Evolutionary conservation across 2,113 vertebrate species (phyloP).

Genomic region (Centropus unirufus): DNA sequence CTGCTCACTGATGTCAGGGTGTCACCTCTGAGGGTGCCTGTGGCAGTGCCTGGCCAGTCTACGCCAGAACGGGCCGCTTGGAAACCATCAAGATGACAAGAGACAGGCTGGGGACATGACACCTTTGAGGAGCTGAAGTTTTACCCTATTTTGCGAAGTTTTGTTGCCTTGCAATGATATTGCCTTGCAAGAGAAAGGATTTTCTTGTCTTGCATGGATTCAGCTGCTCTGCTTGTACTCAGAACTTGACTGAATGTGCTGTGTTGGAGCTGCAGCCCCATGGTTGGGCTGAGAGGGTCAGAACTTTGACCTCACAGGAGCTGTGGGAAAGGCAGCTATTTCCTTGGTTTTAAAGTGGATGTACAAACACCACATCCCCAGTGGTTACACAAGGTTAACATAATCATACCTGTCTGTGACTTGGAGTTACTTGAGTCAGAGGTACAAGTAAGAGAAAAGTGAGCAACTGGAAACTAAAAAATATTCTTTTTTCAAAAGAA

Average conservation of each 20-base stretch:
- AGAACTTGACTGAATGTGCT: neutral
- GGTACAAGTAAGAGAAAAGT: neutral
- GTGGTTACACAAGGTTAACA: neutral
- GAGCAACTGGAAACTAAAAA: neutral
- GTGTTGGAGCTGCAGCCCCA: neutral
- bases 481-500: too few species aligned
- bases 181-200: neutral
- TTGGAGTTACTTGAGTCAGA: neutral
- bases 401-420: neutral
- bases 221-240: neutral
- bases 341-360: neutral
- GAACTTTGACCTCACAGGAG: neutral
- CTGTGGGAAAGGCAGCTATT: neutral
- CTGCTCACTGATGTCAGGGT: rapidly evolving
- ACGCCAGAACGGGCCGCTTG: neutral
- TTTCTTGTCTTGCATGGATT: neutral
- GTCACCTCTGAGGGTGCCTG: neutral
- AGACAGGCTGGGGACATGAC: rapidly evolving
- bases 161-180: neutral
- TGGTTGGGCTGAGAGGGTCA: neutral
- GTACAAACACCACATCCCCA: neutral
- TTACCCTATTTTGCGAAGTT: neutral
- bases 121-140: neutral
- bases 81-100: neutral
- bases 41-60: neutral